phyloP scores from a whole-genome alignment of 1,140 invertebrate genomes.

The Drosophila setifemur region DNA sequence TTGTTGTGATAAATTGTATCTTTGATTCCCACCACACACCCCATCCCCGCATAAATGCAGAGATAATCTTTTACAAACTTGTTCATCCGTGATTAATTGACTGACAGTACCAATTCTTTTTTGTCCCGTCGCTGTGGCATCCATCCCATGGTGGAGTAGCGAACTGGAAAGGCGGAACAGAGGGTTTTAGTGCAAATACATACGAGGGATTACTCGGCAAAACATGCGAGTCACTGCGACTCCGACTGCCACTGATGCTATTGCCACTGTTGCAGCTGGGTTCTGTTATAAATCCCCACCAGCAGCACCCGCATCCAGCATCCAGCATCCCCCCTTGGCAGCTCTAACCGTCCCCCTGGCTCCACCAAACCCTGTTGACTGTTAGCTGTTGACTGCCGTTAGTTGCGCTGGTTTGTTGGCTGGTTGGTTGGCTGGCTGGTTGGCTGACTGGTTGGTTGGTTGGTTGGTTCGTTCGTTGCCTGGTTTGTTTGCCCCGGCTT shows the following conservation, averaged over 20 bases:
- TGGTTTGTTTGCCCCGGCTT: slow-evolving; percentile 60
- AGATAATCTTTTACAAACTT: slow-evolving; percentile 42
- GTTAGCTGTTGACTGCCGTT: slow-evolving; percentile 76
- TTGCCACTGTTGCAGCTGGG: slow-evolving; percentile 60
- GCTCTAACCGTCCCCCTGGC: neutral
- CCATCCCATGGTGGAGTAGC: slow-evolving; percentile 30
- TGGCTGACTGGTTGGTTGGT: slow-evolving; percentile 24
- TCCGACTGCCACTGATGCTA: slow-evolving; percentile 27
- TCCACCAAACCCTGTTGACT: slow-evolving; percentile 50
- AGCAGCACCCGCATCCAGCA: slow-evolving; percentile 16
- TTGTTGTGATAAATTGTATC: slow-evolving; percentile 35
- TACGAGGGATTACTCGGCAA: slow-evolving; percentile 73
- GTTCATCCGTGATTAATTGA: slow-evolving; percentile 46
- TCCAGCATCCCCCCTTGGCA: neutral
- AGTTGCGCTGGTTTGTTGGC: slow-evolving; percentile 67
- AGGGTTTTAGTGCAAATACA: slow-evolving; percentile 52
- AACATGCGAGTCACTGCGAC: slow-evolving; percentile 56
- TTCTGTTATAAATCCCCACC: slow-evolving; percentile 70
- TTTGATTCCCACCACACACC: slow-evolving; percentile 14
- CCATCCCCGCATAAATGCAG: slow-evolving; percentile 1
- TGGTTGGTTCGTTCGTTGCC: slow-evolving; percentile 48
- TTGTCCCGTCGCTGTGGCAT: slow-evolving; percentile 17
- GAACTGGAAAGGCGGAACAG: slow-evolving; percentile 36
- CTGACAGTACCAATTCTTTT: slow-evolving; percentile 19
- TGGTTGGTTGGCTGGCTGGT: slow-evolving; percentile 20